Evolutionary conservation across 2,113 vertebrate species (phyloP), one percentile per base, ranked within the genome.

Genomic region (Scolopax mira): DNA sequence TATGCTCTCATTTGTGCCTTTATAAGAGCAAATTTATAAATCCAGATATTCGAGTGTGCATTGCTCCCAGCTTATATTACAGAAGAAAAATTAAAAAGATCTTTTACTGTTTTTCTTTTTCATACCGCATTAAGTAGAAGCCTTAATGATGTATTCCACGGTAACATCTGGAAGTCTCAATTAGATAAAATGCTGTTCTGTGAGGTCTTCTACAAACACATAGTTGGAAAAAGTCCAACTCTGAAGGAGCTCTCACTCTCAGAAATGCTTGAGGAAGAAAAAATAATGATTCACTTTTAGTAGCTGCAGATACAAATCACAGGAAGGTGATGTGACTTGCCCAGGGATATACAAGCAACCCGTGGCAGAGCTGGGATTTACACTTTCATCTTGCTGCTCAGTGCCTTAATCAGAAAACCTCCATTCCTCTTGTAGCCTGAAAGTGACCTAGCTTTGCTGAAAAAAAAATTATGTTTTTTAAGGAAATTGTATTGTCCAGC

Each of bases 311-410:
- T 71, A 78, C 13, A 22, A 91, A 81, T 78, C 79, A 91, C 69
- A 69, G 88, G 78, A 74, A 86, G 81, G 79, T 93, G 90, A 91
- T 72, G 52, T 81, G 69, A 93, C 75, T 96, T 90, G 93, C 93
- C 79, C 85, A 86, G 77, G 82, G 79, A 74, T 61, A 78, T 67
- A 95, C 85, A 90, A 6, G 72, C 13, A 67, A 88, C 88, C 69
- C 71, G 69, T 88, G 79, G 35, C 88, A 81, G 82, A 83, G 65
- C 23, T 86, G 79, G 60, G 82, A 80, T 91, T 94, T 94, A 78
- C 0, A 0, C 72, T 88, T 93, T 83, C 85, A 78, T 93, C 77
- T 93, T 8, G 1, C 46, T 81, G 55, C 52, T 85, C 42, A 44
- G 49, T 72, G 57, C 58, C 72, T 69, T 89, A 90, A 85, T 87